phyloP scores from a whole-genome alignment of 2,113 vertebrate species.

The Dolichotis patagonum region DNA sequence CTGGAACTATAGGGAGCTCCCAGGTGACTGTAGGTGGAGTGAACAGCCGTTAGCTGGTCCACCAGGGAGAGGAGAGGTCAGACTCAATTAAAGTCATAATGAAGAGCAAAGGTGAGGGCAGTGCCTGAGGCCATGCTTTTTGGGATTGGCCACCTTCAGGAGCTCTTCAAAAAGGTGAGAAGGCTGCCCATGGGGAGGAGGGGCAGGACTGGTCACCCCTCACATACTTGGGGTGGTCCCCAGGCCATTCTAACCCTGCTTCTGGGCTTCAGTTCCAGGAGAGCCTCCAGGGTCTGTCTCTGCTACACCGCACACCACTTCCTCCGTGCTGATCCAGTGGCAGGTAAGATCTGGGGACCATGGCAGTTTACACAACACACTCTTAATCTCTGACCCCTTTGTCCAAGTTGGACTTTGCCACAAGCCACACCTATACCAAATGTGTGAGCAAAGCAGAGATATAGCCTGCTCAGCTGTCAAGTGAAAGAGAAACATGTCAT shows the following conservation, averaged over 20 bases:
- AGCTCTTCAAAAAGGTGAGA: not conserved
- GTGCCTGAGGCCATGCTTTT: too few relatives aligned
- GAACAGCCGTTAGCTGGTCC: too few relatives aligned
- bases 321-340: slow-evolving; percentile 97
- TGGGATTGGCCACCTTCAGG: not conserved
- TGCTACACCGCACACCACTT: slow-evolving; percentile 95
- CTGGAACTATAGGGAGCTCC: not conserved
- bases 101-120: not conserved
- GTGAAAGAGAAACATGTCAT: not conserved
- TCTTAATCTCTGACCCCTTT: accelerated
- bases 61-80: too few relatives aligned
- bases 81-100: accelerated
- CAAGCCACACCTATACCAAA: not conserved
- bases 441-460: not conserved
- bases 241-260: not conserved
- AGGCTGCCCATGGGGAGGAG: not conserved
- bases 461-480: too few relatives aligned
- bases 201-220: not conserved
- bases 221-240: not conserved
- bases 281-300: slow-evolving; percentile 93
- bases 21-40: accelerated
- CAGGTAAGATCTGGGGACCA: slow-evolving; percentile 87
- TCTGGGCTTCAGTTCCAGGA: slow-evolving; percentile 90
- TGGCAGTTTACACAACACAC: accelerated
- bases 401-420: not conserved